Base-by-base conservation (phyloP, 2,888 invertebrate genomes). In the Caenorhabditis sinica region DNA sequence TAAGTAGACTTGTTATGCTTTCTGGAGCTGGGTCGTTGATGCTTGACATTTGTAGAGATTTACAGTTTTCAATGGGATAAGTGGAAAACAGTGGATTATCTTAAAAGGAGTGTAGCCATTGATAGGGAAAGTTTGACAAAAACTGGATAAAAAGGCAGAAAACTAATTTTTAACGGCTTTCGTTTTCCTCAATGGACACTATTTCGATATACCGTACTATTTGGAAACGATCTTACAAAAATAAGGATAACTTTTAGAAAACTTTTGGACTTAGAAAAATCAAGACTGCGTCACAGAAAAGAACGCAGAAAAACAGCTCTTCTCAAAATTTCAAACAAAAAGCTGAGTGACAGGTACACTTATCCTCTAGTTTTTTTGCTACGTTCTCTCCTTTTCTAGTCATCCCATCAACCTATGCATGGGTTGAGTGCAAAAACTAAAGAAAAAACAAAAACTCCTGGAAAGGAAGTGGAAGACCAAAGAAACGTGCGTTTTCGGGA, bases 401-500 rank as follows among this genome's bases (percentile, higher is more conserved):
- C 5, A 17, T 30, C 30, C 33, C 13, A 53, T 49, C 30, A 53
- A 51, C 51, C 68, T 68, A 68, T 68, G 51, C 68, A 68, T 68
- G 36, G 20, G 5, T 13, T 17, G 51, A 68, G 68, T 68, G 68
- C 51, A 68, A 51, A 68, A 68, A 68, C 51, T 56, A 69, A 68
- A 69, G 36, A 69, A 53, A 68, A 66, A 51, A 69, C 69, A 56
- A 56, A 53, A 33, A 33, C 49, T 51, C 30, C 28, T 1, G 20
- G 20, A 51, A 25, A 20, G 40, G 33, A 43, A 51, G 40, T 36
- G 36, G 20, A 36, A 36, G 68, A 49, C 69, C 17, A 20, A 36
- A 40, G 63, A 63, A 63, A 63, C 74, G 74, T 74, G 74, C 63
- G 28, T 63, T 74, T 74, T 20, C 40, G 11, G 36, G 56, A 36